Conservation (phyloP, 2,113 vertebrate genomes). For the Cisticola juncidis region DNA sequence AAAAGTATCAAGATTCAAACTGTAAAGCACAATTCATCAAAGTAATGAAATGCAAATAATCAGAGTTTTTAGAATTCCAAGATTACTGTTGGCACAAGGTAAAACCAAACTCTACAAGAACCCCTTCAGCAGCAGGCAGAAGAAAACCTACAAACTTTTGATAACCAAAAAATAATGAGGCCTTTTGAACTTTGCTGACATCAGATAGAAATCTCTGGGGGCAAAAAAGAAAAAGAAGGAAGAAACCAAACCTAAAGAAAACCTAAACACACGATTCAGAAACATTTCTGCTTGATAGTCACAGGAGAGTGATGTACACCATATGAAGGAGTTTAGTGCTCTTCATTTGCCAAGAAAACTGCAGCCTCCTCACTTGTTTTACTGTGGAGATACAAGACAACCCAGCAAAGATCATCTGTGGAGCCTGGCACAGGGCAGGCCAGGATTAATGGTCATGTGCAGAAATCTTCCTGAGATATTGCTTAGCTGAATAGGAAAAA, state of each 20-base stretch:
- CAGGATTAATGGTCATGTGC: neutral
- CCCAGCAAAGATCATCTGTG: neutral
- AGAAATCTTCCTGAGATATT: neutral
- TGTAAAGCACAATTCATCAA: neutral
- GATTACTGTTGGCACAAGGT: constrained; percentile 7
- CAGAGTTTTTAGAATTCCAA: constrained; percentile 13
- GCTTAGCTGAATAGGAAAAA: neutral
- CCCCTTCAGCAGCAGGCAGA: neutral
- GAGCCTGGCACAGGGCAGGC: neutral
- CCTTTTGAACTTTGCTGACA: neutral
- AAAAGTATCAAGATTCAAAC: neutral
- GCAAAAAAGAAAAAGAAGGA: neutral
- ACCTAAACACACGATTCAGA: neutral
- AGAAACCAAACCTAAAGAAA: neutral
- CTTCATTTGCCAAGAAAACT: neutral
- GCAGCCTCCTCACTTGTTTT: neutral
- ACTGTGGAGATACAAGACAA: neutral
- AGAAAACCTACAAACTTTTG: neutral
- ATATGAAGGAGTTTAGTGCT: neutral
- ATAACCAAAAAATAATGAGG: neutral
- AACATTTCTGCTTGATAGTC: neutral
- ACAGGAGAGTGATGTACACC: neutral
- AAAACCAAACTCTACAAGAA: constrained; percentile 2
- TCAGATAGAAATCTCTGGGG: neutral
- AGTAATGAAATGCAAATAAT: constrained; percentile 18